Conservation (phyloP, 1,140 invertebrate species). For the Drosophila ironensis region DNA sequence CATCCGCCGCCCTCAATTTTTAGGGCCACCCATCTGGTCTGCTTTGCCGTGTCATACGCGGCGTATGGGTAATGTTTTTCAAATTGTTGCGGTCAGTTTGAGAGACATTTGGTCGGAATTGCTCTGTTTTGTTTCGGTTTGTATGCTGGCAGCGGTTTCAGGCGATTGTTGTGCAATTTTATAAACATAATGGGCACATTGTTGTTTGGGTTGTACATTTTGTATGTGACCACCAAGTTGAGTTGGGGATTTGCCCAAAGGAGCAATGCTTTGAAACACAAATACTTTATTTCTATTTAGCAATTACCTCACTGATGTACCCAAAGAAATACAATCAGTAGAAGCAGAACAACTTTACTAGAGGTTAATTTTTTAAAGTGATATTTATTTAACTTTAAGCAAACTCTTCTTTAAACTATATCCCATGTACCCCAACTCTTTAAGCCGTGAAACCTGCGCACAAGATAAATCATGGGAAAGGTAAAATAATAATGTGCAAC, state of each 20-base stretch:
- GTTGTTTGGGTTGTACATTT: constrained; percentile 22
- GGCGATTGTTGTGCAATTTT: constrained; percentile 31
- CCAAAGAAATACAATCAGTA: too few relatives aligned
- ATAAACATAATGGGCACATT: constrained; percentile 35
- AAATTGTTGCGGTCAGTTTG: constrained; percentile 68
- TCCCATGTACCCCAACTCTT: too few relatives aligned
- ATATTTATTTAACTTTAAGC: too few relatives aligned
- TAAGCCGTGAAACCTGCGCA: too few relatives aligned
- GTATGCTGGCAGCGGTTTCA: constrained; percentile 35
- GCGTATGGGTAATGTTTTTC: constrained; percentile 76
- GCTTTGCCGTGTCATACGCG: constrained; percentile 49
- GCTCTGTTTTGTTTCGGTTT: constrained; percentile 34
- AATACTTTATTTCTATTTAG: neutral
- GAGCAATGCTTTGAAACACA: neutral
- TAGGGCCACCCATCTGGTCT: constrained; percentile 8
- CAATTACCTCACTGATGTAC: too few relatives aligned
- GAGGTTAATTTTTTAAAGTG: too few relatives aligned
- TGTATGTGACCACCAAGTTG: neutral
- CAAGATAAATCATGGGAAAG: too few relatives aligned
- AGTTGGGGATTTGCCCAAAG: neutral
- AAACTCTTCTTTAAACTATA: too few relatives aligned
- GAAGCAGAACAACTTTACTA: too few relatives aligned
- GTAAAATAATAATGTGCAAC: constrained; percentile 24
- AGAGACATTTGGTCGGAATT: constrained; percentile 47
- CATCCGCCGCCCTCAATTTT: neutral